phyloP scores from a whole-genome alignment of 2,797 vertebrate species.

The Poecilia velifera region DNA sequence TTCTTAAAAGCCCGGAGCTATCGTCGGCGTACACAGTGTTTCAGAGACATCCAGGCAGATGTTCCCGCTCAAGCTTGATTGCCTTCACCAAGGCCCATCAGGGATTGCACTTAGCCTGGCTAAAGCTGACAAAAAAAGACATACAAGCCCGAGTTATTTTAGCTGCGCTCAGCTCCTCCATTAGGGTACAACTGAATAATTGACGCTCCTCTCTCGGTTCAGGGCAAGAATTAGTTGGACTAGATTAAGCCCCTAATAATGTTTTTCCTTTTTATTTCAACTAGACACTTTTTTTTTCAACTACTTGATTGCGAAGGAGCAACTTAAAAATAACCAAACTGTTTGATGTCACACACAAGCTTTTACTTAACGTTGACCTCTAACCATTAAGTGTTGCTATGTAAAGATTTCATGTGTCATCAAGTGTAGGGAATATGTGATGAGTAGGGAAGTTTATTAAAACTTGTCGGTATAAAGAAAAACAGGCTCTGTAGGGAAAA shows the following conservation, averaged over 20 bases:
- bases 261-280: background rate
- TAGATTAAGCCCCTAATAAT: conserved; percentile 24
- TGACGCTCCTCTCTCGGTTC: conserved; percentile 55
- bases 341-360: background rate
- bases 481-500: background rate
- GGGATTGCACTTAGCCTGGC: conserved; percentile 76
- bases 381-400: background rate
- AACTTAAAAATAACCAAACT: background rate
- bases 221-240: conserved; percentile 43
- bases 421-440: background rate
- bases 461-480: background rate
- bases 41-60: conserved; percentile 71
- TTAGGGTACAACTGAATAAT: conserved; percentile 74
- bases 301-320: background rate
- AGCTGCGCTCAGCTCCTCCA: conserved; percentile 61
- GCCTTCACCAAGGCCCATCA: conserved; percentile 68
- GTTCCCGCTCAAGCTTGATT: conserved; percentile 75
- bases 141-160: conserved; percentile 67
- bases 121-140: conserved; percentile 48
- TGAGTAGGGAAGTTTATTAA: background rate
- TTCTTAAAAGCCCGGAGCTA: conserved; percentile 75
- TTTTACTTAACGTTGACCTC: background rate
- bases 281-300: background rate
- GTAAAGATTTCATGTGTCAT: background rate
- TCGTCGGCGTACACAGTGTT: conserved; percentile 68